Base-by-base conservation (phyloP, 2,888 invertebrate genomes). In the Muschampia plurimacula region DNA sequence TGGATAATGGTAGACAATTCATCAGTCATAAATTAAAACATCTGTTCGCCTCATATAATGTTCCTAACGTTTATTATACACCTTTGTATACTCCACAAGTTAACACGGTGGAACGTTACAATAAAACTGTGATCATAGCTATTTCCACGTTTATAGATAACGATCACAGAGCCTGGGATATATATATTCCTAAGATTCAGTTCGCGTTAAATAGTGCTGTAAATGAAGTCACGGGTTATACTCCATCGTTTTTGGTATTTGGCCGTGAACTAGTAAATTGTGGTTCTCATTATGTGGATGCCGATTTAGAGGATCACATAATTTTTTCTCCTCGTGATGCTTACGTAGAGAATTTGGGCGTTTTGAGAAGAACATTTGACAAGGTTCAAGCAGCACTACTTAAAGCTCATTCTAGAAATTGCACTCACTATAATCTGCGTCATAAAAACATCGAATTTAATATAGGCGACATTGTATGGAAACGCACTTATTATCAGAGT, bases 361-460 rank as follows among this genome's bases (percentile, higher is more conserved):
- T 22, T 22, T 22, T 22, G 22, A 22, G 22, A 22, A 22, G 22
- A 22, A 22, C 22, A 22, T 22, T 22, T 22, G 15, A 55, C 4
- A 15, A 15, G 7, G 66, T 66, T 4, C 49, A 55, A 15, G 15
- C 8, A 36, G 36, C 55, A 36, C 52, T 52, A 39, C n/a, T 66
- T 52, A 52, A 36, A 55, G 66, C 66, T 32, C 55, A 55, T 15
- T 55, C 55, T 55, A 55, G 55, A 55, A 55, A 55, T 15, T n/a
- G 15, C 22, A 22, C 22, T 0, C 22, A 22, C 22, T 22, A 22
- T 22, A 22, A 22, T 22, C 22, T 22, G 22, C 22, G 22, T 22
- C 22, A 22, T 22, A 22, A 22, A 22, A 22, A 22, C 22, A 22
- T 22, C 22, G 22, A 22, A 22, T 22, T 22, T 22, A 22, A 22